phyloP scores from a whole-genome alignment of 2,113 vertebrate genomes.

The Falcunculus frontatus region DNA sequence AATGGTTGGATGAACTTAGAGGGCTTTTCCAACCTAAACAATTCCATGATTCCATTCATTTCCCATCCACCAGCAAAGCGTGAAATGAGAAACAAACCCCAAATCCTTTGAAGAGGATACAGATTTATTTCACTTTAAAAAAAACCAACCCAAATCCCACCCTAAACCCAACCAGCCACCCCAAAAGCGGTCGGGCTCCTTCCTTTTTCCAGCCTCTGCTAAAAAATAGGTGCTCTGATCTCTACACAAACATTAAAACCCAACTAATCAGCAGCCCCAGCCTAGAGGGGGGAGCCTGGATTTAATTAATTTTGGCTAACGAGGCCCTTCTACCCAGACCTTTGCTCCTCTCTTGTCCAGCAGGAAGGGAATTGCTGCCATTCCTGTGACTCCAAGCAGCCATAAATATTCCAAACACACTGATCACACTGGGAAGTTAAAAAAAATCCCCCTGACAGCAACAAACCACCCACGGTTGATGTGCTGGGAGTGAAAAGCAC shows the following conservation, averaged over 20 bases:
- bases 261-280: not conserved
- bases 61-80: not conserved
- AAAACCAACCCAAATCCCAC: not conserved
- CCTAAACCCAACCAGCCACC: not conserved
- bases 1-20: fast-evolving
- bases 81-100: not conserved
- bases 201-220: not conserved
- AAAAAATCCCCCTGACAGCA: not conserved
- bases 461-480: fast-evolving
- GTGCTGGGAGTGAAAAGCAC: not conserved
- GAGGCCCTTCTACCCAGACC: not conserved
- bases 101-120: not conserved
- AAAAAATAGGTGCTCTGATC: not conserved
- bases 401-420: not conserved
- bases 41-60: fast-evolving
- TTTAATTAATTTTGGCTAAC: not conserved
- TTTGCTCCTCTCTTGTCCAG: not conserved
- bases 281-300: no score
- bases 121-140: not conserved
- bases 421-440: not conserved
- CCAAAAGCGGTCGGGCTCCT: not conserved
- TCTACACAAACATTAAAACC: not conserved
- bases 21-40: not conserved
- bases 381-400: fast-evolving
- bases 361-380: not conserved